Evolutionary conservation across 2,113 vertebrate genomes (phyloP).

Genomic region (Phyllopteryx taeniolatus): DNA sequence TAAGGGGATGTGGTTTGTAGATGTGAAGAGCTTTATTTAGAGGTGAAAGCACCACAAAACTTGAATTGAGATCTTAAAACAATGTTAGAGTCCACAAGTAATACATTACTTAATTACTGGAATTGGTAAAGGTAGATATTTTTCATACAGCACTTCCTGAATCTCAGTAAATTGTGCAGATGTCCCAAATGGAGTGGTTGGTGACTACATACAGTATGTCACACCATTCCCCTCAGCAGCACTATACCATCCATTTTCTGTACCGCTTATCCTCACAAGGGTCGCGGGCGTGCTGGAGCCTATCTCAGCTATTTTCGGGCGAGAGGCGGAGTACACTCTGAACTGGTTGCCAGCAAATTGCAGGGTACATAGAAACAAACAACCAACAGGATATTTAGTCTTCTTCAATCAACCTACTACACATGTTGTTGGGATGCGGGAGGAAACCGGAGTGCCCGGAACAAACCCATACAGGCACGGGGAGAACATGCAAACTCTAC

Average conservation of each 20-base stretch:
- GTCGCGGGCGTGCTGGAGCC: no score
- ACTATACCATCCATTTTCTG: neutral
- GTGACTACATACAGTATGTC: neutral
- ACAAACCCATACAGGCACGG: no score
- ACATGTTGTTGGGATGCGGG: no score
- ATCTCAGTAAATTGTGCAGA: neutral
- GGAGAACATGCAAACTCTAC: no score
- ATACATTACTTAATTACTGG: neutral
- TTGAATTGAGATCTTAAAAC: neutral
- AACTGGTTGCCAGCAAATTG: no score
- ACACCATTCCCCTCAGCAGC: neutral
- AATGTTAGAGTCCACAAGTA: neutral
- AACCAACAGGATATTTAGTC: no score
- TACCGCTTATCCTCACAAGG: no score
- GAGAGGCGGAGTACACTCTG: no score
- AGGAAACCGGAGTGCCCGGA: no score
- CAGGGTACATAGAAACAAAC: no score
- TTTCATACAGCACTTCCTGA: neutral
- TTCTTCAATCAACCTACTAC: no score
- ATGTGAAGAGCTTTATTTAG: neutral
- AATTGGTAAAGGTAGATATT: neutral
- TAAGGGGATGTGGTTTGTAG: slow-evolving; percentile 66
- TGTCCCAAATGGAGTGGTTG: neutral
- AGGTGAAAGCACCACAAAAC: neutral
- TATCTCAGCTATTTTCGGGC: no score